Evolutionary conservation across 1,140 invertebrate genomes (phyloP), one percentile per base, ranked within the genome.

Genomic region (Calliopsis andreniformis): DNA sequence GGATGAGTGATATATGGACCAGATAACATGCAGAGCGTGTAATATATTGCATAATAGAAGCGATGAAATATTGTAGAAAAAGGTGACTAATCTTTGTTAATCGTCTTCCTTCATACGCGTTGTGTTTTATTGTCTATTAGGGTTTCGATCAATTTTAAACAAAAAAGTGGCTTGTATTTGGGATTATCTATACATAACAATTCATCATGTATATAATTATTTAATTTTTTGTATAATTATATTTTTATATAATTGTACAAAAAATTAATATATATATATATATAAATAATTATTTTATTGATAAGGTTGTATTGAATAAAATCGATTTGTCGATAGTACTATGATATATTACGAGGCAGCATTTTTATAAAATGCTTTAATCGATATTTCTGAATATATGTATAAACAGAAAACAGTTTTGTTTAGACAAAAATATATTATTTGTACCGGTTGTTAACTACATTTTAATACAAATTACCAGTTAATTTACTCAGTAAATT

Each of bases 1-100:
- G 95, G 87, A 94, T 97, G 93, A 95, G 95, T 90, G 95, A 96
- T 89, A 95, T 97, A 88, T 97, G 96, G 96, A 92, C 93, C 82
- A 95, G 93, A 93, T 95, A 94, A 94, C 90, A 92, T 91, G 91
- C 91, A 91, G 90, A 92, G 87, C 87, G 87, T 70, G 86, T 92
- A 63, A 87, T 92, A 82, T 91, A 92, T 70, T 92, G 90, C 78
- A 88, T 92, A 63, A 83, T 90, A 49, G 87, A 89, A 79, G 82
- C 88, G 23, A 89, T 89, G 81, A 87, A 86, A 62, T 83, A 88
- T 77, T 87, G 78, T 77, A 79, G 84, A 67, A 86, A 83, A 55
- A 86, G 86, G 76, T 87, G 86, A 87, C 86, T 83, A 86, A 76
- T 76, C 47, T 76, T 42, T 79, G n/a, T 55, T 73, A 55, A 55